Conservation (phyloP, 1,140 invertebrate species). For the Aphis craccivora region DNA sequence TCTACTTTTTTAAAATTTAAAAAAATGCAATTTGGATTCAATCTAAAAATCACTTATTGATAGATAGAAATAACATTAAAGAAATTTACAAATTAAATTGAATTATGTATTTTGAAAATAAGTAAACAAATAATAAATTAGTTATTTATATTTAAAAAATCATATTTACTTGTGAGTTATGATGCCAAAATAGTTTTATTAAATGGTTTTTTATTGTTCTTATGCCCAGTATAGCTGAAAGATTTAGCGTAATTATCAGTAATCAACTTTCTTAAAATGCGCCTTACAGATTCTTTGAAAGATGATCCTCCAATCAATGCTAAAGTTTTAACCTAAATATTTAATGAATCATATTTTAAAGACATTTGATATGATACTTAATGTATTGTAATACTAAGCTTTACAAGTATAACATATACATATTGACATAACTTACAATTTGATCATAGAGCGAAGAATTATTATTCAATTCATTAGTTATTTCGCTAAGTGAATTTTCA, state of each 20-base stretch:
- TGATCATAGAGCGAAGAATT: not conserved
- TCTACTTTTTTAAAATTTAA: too few relatives aligned
- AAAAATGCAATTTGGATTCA: too few relatives aligned
- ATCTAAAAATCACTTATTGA: too few relatives aligned
- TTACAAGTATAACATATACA: not conserved
- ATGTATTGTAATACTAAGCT: not conserved
- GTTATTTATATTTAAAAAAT: not conserved
- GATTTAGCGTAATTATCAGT: not conserved
- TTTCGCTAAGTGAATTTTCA: not conserved
- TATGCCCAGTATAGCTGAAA: not conserved
- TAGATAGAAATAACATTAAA: too few relatives aligned
- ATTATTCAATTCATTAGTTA: not conserved
- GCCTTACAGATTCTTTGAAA: not conserved
- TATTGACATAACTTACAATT: not conserved
- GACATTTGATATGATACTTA: not conserved
- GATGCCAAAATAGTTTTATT: not conserved
- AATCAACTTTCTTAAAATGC: not conserved
- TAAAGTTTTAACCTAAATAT: not conserved
- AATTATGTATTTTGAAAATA: not conserved
- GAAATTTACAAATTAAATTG: not conserved
- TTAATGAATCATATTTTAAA: not conserved
- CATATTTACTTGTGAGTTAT: not conserved
- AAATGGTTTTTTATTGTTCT: not conserved
- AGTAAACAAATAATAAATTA: too few relatives aligned
- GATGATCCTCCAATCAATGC: not conserved